Percentiles rank a stretch among this genome's conserved stretches.
phyloP scores from a whole-genome alignment of 1,140 invertebrate species.

The Coenobita brevimanus region DNA sequence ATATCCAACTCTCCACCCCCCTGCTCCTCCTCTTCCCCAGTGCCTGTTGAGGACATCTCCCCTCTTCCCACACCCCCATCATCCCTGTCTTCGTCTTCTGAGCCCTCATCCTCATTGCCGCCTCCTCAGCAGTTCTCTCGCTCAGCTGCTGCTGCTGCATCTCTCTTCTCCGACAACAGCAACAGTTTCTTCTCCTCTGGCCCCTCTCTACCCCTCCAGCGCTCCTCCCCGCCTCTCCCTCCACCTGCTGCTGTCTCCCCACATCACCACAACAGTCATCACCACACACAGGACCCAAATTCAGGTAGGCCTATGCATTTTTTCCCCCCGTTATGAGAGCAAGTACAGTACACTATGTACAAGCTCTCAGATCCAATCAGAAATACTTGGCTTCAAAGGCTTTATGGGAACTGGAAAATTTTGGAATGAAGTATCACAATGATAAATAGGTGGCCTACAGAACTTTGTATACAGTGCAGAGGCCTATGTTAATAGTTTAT shows the following conservation, averaged over 20 bases:
- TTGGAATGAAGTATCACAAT: too few species aligned
- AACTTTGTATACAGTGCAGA: too few species aligned
- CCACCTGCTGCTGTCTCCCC: conserved; percentile 27
- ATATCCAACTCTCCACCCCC: conserved; percentile 57
- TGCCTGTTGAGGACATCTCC: conserved; percentile 51
- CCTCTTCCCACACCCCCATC: conserved; percentile 58
- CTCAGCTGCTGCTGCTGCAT: conserved; percentile 35
- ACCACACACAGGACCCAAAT: background rate
- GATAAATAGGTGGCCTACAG: too few species aligned
- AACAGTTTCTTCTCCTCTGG: conserved; percentile 69
- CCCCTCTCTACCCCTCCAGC: conserved; percentile 54
- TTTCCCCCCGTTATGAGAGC: too few species aligned
- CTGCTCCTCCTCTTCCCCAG: conserved; percentile 62
- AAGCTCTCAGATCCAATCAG: too few species aligned
- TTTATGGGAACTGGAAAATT: too few species aligned
- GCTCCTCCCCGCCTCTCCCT: conserved; percentile 38
- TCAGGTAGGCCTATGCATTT: too few species aligned
- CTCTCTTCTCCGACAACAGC: conserved; percentile 65
- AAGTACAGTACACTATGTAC: too few species aligned
- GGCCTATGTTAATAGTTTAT: too few species aligned
- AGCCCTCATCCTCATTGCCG: conserved; percentile 50
- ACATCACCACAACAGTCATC: conserved; percentile 30
- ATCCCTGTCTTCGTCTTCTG: conserved; percentile 58
- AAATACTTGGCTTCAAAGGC: too few species aligned
- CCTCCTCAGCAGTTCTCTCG: conserved; percentile 49